Evolutionary conservation across 1,140 invertebrate genomes (phyloP), one percentile per base, ranked within the genome.

Genomic region (Neodiprion lecontei): DNA sequence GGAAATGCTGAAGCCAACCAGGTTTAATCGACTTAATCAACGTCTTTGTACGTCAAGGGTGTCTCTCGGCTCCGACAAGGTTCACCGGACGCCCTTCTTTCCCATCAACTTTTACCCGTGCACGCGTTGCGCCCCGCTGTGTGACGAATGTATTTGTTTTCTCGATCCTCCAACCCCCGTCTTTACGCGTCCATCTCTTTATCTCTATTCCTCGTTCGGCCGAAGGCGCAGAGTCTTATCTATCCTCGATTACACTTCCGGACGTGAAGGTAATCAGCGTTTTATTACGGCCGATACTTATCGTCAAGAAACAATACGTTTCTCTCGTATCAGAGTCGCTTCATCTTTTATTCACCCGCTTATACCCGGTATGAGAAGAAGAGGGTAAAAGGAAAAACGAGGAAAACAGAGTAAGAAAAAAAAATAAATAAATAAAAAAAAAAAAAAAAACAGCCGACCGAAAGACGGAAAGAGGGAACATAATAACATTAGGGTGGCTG

Each of bases 11-110:
- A 9, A 61, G 53, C 53, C 53, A 61, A 61, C 5, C 53, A 61
- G 28, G 28, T 61, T 61, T 61, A 61, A 61, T 61, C 53, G 53
- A 61, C 53, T 61, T 61, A 61, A 61, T 61, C 53, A 61, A 61
- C 53, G 53, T 61, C 53, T 61, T 61, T 61, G 53, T 61, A 61
- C 53, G 53, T 61, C 53, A 61, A 61, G 53, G 53, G 53, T 61
- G 53, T 61, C 53, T 61, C 53, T 61, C 28, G 28, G 28, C 28
- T 40, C 53, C n/a, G 53, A 17, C 5, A 61, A 61, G 53, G 3
- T 61, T 61, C 53, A 61, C 4, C 53, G 11, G 11, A 61, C n/a
- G n/a, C 53, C 5, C 9, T 17, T 17, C 11, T 61, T 61, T 40
- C 9, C 53, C n/a, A 9, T 61, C 53, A 61, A 61, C 5, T 61